A percentile compares a stretch with the other conserved stretches of the same genome.
These are phyloP conservation scores for Epizoanthus rinbou DNA, from an alignment of 92 coral and sea anemone species.

Conservation along the genomic window DNA sequence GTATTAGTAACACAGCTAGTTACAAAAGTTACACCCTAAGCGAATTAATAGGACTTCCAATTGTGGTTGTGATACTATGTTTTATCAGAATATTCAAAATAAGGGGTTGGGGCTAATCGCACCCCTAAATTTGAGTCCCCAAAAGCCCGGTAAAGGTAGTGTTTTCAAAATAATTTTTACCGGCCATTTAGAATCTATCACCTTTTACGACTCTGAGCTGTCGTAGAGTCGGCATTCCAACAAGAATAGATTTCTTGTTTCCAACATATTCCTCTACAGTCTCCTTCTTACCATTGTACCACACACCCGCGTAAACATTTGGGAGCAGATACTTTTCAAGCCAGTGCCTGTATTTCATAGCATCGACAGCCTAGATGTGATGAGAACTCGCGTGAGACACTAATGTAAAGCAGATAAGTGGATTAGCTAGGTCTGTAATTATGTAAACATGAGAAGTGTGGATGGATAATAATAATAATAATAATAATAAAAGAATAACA, in stretches of 20 bases:
- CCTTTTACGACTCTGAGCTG: constrained; percentile 4
- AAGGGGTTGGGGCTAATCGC: background rate
- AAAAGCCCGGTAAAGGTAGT: no score
- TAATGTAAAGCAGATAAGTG: no score
- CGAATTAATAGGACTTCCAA: no score
- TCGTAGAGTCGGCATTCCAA: constrained; percentile 4
- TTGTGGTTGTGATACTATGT: no score
- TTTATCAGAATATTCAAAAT: background rate
- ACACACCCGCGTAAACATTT: background rate
- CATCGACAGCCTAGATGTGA: background rate
- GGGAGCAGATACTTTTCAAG: background rate
- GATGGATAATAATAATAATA: no score
- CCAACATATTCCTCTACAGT: background rate
- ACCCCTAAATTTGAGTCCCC: background rate
- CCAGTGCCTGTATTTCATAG: background rate
- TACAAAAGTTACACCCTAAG: background rate
- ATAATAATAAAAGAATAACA: no score
- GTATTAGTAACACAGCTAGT: background rate
- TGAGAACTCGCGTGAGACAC: no score
- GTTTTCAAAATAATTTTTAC: no score
- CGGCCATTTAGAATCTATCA: background rate
- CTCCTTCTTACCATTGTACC: constrained; percentile 4
- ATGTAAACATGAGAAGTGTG: no score
- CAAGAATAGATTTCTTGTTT: background rate
- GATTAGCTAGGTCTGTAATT: no score